Base-by-base conservation (phyloP, 2,888 invertebrate genomes). In the Drosophila cognata region DNA sequence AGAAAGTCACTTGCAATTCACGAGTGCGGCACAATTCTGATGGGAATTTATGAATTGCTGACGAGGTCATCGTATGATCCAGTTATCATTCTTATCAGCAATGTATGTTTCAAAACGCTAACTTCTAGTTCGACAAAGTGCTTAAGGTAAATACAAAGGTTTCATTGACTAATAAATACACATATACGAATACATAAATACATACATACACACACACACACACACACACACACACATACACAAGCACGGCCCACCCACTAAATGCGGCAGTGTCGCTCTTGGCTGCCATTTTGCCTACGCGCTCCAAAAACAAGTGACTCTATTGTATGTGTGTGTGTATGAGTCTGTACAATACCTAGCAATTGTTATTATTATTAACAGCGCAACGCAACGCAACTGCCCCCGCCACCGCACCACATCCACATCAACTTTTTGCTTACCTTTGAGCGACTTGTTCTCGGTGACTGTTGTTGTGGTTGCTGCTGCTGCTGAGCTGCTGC, bases 301-400 rank as follows among this genome's bases (percentile, higher is more conserved):
- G 77, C 74, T 73, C 74, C 83, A 75, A 79, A 84, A 89, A 74
- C 82, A 70, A 89, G 72, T 87, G 78, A 73, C 71, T 61, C 60
- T 84, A 25, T 46, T 25, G 67, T 70, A 59, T 65, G 52, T 25
- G 35, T n/a, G 36, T 59, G 55, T 52, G 53, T 46, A 28, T 28
- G 55, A 57, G 55, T 63, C 64, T 61, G 53, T 38, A 83, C 84
- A 86, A 82, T 83, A 79, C 71, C 56, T 61, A 71, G 71, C 80
- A 85, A 89, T 85, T 85, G 85, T 85, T 85, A 80, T 88, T 88
- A 90, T 85, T 88, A 82, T 85, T 88, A 84, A 77, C 62, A 70
- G 52, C 61, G 41, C 58, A 57, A 60, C 69, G 76, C 58, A 61
- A 55, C 69, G 77, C 59, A 61, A 56, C 56, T 60, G 41, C 72